These are phyloP conservation scores for Ptychadena robeensis DNA, from an alignment of 2,797 vertebrate genomes.

Conservation along the genomic window DNA sequence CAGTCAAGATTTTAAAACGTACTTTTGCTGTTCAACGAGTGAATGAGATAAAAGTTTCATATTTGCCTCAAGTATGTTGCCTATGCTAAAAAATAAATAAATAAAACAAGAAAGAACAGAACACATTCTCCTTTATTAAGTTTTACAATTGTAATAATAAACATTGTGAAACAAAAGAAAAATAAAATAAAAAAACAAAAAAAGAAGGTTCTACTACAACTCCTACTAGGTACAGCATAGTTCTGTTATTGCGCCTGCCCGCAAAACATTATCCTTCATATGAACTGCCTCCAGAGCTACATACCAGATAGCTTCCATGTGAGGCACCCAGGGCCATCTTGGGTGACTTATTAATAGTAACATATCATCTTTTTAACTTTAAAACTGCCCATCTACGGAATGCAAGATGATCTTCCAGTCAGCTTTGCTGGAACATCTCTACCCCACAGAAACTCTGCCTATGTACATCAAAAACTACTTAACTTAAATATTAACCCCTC, in stretches of 20 bases:
- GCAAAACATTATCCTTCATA: not conserved
- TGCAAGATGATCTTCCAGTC: too few relatives aligned
- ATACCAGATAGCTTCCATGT: not conserved
- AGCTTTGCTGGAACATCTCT: not conserved
- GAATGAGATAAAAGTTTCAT: too few relatives aligned
- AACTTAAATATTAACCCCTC: conserved; percentile 42
- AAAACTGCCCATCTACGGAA: too few relatives aligned
- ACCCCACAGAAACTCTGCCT: conserved; percentile 19
- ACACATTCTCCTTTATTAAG: conserved; percentile 59
- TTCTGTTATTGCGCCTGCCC: not conserved
- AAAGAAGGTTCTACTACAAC: conserved; percentile 40
- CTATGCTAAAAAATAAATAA: not conserved
- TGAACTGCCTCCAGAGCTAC: not conserved
- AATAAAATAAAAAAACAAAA: conserved; percentile 22
- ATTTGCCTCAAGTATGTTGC: too few relatives aligned
- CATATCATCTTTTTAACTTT: too few relatives aligned
- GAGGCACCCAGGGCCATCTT: not conserved
- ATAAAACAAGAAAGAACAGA: conserved; percentile 22
- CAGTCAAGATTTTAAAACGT: too few relatives aligned
- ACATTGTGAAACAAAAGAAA: conserved; percentile 52
- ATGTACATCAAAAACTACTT: conserved; percentile 29
- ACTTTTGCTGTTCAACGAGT: too few relatives aligned
- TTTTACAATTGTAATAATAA: conserved; percentile 50
- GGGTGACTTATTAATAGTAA: too few relatives aligned
- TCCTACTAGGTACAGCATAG: conserved; percentile 40